Percentiles rank a stretch among this genome's conserved stretches.
Evolutionary conservation across 2,797 vertebrate species (phyloP).

Genomic region (Cuniculus paca): DNA sequence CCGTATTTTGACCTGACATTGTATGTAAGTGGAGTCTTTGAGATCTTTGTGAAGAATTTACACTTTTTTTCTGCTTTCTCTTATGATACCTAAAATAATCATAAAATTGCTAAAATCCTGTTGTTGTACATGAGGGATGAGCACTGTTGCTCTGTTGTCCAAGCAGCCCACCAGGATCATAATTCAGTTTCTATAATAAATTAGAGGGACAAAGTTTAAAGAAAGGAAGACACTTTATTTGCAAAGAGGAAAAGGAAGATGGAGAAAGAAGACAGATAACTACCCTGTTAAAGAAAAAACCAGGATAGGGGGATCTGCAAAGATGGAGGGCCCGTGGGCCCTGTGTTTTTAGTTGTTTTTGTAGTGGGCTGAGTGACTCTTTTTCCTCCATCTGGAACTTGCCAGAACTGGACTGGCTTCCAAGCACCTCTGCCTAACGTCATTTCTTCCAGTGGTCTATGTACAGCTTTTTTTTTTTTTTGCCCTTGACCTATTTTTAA

Average conservation of each 20-base stretch:
- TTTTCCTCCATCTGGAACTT: background rate
- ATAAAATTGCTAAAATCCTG: constrained; percentile 59
- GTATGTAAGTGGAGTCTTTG: background rate
- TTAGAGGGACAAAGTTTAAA: background rate
- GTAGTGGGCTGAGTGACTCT: background rate
- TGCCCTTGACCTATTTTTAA: background rate
- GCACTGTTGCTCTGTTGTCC: background rate
- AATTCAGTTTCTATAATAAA: background rate
- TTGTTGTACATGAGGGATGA: background rate
- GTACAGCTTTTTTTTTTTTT: too few species aligned
- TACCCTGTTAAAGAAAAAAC: background rate
- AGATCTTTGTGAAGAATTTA: constrained; percentile 10
- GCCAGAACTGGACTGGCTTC: background rate
- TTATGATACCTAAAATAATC: constrained; percentile 31
- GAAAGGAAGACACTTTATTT: background rate
- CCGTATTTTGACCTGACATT: constrained; percentile 45
- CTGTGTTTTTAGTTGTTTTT: background rate
- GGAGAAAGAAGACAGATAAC: background rate
- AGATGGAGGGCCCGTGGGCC: background rate
- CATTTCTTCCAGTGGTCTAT: background rate
- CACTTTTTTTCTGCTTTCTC: constrained; percentile 17
- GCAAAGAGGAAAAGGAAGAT: background rate
- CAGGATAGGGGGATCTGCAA: background rate
- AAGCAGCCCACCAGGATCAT: background rate
- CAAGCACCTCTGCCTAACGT: background rate